Evolutionary conservation across 2,888 invertebrate species (phyloP), one percentile per base, ranked within the genome.

Genomic region (Conistra vaccinii): DNA sequence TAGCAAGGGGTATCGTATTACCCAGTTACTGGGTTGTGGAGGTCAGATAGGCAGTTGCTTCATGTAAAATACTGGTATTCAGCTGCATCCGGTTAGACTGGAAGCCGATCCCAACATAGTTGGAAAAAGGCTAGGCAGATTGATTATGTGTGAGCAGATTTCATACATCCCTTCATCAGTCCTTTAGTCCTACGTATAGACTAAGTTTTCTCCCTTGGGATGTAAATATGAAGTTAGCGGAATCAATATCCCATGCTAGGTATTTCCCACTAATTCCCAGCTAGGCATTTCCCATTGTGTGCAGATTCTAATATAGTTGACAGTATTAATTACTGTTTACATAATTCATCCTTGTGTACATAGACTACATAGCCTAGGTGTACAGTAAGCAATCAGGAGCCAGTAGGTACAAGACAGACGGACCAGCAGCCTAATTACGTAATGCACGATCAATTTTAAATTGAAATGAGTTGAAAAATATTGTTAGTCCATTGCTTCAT

Each of bases 261-360:
- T 62, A 39, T 39, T 32, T 23, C n/a, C 10, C 23, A 63, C 39
- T 45, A 68, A 79, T 81, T 67, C 35, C 17, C 42, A 29, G 2
- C 7, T 9, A n/a, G 23, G 14, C 9, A 29, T 4, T 4, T 26
- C 17, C 26, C 42, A 29, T 1, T 78, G 69, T 83, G 45, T 83
- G 32, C 55, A 5, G 7, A 61, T n/a, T n/a, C n/a, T n/a, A n/a
- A n/a, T 42, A 69, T 32, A 53, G 71, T 70, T 77, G 70, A 67
- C 66, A 69, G 20, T 69, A 65, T 68, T 77, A 66, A 83, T 83
- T 78, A 69, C 66, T 83, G 61, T 80, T 80, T 53, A 45, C 83
- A 57, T 10, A 39, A 35, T 32, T 23, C 55, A 69, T 20, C 9
- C 39, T 29, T 23, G 20, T 73, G 26, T 73, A 72, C 29, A 20